These are phyloP conservation scores for Notechis scutatus DNA, from an alignment of 2,113 vertebrate genomes.

Conservation along the genomic window DNA sequence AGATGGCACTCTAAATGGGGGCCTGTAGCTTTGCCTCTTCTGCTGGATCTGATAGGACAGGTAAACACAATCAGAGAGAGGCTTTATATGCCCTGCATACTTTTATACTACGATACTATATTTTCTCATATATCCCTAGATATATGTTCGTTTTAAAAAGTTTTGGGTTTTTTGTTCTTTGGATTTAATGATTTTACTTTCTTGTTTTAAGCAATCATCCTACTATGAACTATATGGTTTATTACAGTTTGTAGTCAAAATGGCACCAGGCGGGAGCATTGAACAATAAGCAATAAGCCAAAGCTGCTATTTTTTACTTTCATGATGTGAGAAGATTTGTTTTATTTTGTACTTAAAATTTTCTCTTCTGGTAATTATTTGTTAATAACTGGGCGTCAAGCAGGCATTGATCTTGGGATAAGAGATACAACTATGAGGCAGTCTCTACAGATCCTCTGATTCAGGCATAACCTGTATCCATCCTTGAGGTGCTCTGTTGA, in stretches of 20 bases:
- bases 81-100: neutral
- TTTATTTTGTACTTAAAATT: neutral
- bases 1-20: neutral
- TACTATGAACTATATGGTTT: neutral
- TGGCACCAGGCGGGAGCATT: neutral
- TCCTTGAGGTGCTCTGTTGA: conserved; percentile 86
- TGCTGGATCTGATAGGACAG: neutral
- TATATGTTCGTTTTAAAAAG: neutral
- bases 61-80: neutral
- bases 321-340: accelerated
- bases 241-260: neutral
- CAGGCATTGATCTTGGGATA: neutral
- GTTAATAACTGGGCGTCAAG: neutral
- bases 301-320: conserved; percentile 17
- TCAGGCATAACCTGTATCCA: conserved; percentile 79
- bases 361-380: neutral
- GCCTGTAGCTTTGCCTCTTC: neutral
- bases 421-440: accelerated
- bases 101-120: neutral
- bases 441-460: conserved; percentile 83
- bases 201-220: neutral
- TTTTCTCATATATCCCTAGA: neutral
- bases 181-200: neutral
- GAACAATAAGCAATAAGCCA: neutral
- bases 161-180: neutral